Evolutionary conservation across 2,888 invertebrate genomes (phyloP).

Genomic region (Megalurothrips usitatus): DNA sequence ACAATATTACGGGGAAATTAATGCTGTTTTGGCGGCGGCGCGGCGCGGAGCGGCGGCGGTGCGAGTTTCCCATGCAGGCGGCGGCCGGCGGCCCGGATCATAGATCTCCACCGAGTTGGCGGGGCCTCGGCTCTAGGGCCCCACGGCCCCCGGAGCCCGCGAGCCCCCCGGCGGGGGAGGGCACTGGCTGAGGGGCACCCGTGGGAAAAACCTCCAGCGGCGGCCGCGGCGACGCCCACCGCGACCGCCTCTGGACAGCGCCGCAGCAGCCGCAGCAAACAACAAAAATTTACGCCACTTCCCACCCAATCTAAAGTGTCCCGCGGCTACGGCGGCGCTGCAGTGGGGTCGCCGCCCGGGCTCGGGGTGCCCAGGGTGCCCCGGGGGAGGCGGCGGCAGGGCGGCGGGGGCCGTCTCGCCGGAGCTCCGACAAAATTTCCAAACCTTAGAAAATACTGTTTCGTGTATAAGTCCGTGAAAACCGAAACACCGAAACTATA

Average conservation of each 20-base stretch:
- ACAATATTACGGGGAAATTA: too few species aligned
- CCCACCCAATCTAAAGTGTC: conserved; percentile 18
- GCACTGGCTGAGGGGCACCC: neutral
- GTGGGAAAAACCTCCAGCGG: neutral
- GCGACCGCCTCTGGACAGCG: neutral
- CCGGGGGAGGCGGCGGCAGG: neutral
- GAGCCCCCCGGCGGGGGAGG: neutral
- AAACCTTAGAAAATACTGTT: too few species aligned
- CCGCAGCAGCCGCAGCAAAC: neutral
- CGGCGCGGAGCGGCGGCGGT: neutral
- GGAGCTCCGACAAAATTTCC: neutral
- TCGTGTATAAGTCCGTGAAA: too few species aligned
- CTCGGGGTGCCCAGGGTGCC: too few species aligned
- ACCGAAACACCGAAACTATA: too few species aligned
- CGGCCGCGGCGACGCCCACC: too few species aligned
- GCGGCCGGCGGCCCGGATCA: too few species aligned
- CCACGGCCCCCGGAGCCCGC: neutral
- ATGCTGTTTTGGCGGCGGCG: too few species aligned
- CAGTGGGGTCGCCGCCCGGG: neutral
- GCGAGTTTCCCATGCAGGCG: neutral
- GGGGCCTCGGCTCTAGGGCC: too few species aligned
- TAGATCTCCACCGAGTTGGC: neutral
- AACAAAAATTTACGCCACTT: conserved; percentile 3
- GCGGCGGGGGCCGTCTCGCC: neutral
- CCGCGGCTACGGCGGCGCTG: neutral